Base-by-base conservation (phyloP, 2,797 vertebrate species). In the Xenentodon cancila region DNA sequence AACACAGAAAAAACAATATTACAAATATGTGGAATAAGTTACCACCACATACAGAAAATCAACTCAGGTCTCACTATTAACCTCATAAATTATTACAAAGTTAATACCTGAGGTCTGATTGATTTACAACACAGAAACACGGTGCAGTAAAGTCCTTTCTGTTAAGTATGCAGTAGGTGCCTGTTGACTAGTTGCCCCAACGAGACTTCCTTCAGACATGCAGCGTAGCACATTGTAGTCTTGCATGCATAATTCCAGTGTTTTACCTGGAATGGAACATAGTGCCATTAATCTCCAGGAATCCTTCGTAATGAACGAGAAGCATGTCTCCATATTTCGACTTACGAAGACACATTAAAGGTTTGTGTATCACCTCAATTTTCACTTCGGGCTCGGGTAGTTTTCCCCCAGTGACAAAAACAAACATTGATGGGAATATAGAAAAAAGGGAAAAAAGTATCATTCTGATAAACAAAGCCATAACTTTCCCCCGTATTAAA, bases 181-280 rank as follows among this genome's bases (percentile, higher is more conserved):
- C 25, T 25, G 5, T n/a, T n/a, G n/a, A n/a, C n/a, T n/a, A n/a
- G n/a, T n/a, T n/a, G n/a, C n/a, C n/a, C n/a, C n/a, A n/a, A n/a
- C n/a, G n/a, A n/a, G 3, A 32, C 7, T 32, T 32, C 30, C 30
- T 32, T 8, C 9, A 37, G 9, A 21, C 20, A 43, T 47, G 45
- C 19, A 47, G 19, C 5, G 1, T 18, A 8, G 17, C 7, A 11
- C 25, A 25, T 25, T 25, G 25, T 25, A 25, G 25, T 25, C 25
- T 25, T 18, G 11, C 30, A 66, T 59, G 48, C 40, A 53, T 53
- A 25, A 13, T 59, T 60, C 59, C 3, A 67, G 43, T 32, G 30
- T 46, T 17, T 96, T 93, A 99, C 97, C 96, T 99, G 83, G 97
- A 97, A 77, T 97, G 93, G 81, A 99, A 98, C 71, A 93, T 79